Evolutionary conservation across 2,888 invertebrate genomes (phyloP).

Genomic region (Leucoma salicis): DNA sequence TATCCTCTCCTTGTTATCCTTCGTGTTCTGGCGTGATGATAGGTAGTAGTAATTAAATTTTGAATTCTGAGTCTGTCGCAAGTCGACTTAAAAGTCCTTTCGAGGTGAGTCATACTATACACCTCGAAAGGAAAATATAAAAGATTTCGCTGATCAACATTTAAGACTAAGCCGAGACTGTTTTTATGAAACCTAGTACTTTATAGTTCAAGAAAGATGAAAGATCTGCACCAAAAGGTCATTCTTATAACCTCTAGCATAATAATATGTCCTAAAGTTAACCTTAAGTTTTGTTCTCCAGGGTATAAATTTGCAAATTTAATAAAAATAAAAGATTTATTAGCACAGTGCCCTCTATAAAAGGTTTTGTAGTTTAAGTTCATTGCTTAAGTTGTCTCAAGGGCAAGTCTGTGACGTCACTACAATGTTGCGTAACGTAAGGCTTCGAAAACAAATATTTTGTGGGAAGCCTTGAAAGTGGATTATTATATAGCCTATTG

Average conservation of each 20-base stretch:
- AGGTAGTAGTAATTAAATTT: too few species aligned
- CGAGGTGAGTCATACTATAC: too few species aligned
- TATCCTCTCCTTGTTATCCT: too few species aligned
- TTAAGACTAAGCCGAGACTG: neutral
- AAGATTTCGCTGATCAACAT: neutral
- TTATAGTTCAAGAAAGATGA: neutral
- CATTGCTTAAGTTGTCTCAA: constrained; percentile 44
- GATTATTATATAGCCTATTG: constrained; percentile 1
- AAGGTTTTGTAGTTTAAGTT: constrained; percentile 29
- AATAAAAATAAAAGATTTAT: constrained; percentile 16
- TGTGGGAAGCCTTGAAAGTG: neutral
- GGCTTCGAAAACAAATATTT: neutral
- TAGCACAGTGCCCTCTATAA: constrained; percentile 7
- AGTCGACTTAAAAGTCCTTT: too few species aligned
- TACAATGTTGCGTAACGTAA: constrained; percentile 16
- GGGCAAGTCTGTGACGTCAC: constrained; percentile 22
- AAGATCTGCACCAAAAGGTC: neutral
- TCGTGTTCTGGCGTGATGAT: too few species aligned
- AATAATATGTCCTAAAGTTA: neutral
- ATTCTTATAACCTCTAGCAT: neutral
- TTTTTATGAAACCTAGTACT: neutral
- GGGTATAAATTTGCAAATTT: constrained; percentile 12
- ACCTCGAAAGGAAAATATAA: neutral
- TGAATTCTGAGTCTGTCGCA: too few species aligned
- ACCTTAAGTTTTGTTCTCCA: constrained; percentile 4